Base-by-base conservation (phyloP, 2,888 invertebrate genomes). In the Eupithecia exiguata region DNA sequence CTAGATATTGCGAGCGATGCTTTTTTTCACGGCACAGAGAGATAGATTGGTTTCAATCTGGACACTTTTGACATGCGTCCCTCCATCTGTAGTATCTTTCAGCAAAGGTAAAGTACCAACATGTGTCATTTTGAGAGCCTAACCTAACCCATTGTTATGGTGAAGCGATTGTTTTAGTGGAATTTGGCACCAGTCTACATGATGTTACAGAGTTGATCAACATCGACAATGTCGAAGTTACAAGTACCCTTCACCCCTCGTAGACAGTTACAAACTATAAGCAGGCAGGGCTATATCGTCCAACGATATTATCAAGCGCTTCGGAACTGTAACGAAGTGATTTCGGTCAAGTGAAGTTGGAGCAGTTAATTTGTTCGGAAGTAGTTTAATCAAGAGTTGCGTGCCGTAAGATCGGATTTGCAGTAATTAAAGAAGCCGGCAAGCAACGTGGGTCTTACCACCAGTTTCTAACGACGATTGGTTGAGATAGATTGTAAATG, bases 361-460 rank as follows among this genome's bases (percentile, higher is more conserved):
- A 77, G 79, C 82, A 78, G 82, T 83, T 84, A 86, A 89, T 85
- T 85, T 84, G 83, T 84, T 85, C 84, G 86, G 88, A 89, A 89
- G 87, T 89, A 85, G 86, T 88, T 89, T 86, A 89, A 91, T 88
- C 88, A 86, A 87, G 84, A 81, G 81, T 82, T 84, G 84, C 86
- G 85, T 84, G 83, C 75, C 76, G 76, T 79, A 71, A 76, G 76
- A 79, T 79, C 73, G 83, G 86, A 86, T 88, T 88, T 86, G 84
- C 84, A 85, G 88, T 89, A 87, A 90, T 90, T 90, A 89, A 88
- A 89, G 87, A 89, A 87, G 84, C 81, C 83, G 86, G 84, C 87
- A 82, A 74, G 76, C 76, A 73, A 82, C 85, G 79, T 25, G 36
- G 43, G 38, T 70, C 67, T 36, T 72, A 68, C 75, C 21, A 63